A percentile compares a stretch with the other conserved stretches of the same genome.
These are phyloP conservation scores for Pristionchus japonicus DNA, from an alignment of 2,888 invertebrate species.

Conservation along the genomic window DNA sequence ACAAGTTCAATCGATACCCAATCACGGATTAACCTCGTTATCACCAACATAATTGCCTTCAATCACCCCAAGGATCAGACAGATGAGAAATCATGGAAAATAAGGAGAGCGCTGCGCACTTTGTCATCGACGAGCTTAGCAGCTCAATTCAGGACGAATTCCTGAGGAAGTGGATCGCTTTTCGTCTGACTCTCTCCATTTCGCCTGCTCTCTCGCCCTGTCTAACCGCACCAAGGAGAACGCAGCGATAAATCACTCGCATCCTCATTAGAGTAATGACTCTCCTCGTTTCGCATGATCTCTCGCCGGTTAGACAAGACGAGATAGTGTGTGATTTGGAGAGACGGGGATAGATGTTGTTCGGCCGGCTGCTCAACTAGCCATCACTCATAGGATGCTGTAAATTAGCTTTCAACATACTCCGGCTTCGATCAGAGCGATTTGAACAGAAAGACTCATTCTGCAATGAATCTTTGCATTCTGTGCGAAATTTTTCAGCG, in stretches of 20 bases:
- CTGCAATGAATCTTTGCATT: too few species aligned
- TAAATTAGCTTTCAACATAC: neutral
- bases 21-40: slow-evolving; percentile 1
- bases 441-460: too few species aligned
- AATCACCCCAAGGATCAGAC: neutral
- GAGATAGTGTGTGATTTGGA: neutral
- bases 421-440: too few species aligned
- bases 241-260: neutral
- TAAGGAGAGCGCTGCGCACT: neutral
- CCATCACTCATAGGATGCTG: neutral
- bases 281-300: neutral
- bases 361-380: neutral
- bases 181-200: neutral
- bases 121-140: neutral
- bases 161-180: neutral
- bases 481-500: too few species aligned
- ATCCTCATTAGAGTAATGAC: neutral
- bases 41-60: neutral
- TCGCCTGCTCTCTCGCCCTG: neutral
- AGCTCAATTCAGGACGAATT: neutral
- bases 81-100: neutral
- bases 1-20: neutral
- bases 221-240: neutral
- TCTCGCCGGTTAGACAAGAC: neutral
- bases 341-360: neutral